Evolutionary conservation across 2,888 invertebrate species (phyloP), one percentile per base, ranked within the genome.

Genomic region (Anarsia innoxiella): DNA sequence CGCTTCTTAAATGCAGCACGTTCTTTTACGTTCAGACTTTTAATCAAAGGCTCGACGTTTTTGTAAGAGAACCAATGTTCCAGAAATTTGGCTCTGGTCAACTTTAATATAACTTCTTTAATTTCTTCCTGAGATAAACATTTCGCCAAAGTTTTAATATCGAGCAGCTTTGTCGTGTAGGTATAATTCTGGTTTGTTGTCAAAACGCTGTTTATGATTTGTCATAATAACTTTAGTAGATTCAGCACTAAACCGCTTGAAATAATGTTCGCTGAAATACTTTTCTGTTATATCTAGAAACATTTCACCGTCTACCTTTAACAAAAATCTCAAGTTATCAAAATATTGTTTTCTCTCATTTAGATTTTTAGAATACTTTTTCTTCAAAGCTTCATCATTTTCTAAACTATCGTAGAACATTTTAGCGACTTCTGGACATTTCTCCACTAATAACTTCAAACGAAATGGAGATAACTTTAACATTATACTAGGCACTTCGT

Each of bases 391-490:
- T n/a, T n/a, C 39, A 16, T 64, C 53, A 0, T 40, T 48, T 4
- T 46, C 41, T n/a, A 74, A 42, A 2, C 49, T 47, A 13, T 69
- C 61, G 26, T 59, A 77, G 44, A 58, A 76, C 23, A 66, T 32
- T 42, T 59, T 58, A 0, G 63, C 59, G 1, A 65, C 52, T 41
- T 41, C 37, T 2, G 72, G 63, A 40, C 55, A 59, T 2, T 42
- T 56, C 46, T 75, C 72, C 16, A 64, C 57, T n/a, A 77, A 42
- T 0, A 66, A 36, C 51, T 66, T 69, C 3, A 77, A 48, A 26
- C 56, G 45, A 12, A 60, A 57, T 6, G 67, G 53, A 0, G 59
- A 59, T 12, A 77, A 34, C 41, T 68, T 64, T 1, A 54, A 43
- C 14, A 67, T 40, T 23, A 69, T 48, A 4, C 51, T 38, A 12